Conservation (phyloP, 2,888 invertebrate species). For the Frankliniella intonsa region DNA sequence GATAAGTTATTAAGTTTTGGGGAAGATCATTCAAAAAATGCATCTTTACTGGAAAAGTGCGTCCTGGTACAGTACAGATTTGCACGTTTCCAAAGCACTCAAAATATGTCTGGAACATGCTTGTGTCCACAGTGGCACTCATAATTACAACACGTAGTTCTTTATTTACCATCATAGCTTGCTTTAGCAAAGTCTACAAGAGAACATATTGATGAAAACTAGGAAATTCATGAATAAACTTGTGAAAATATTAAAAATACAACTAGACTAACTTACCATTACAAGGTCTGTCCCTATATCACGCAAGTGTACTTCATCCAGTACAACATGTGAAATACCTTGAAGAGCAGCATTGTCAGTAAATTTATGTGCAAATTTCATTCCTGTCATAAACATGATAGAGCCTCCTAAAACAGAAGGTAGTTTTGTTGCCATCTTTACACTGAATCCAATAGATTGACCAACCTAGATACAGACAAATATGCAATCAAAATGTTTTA, state of each 20-base stretch:
- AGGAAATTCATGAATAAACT: too few relatives aligned
- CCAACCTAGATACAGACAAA: conserved; percentile 51
- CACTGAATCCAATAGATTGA: conserved; percentile 62
- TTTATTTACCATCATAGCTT: conserved; percentile 53
- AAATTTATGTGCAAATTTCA: conserved; percentile 11
- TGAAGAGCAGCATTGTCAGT: conserved; percentile 43
- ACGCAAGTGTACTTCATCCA: conserved; percentile 72
- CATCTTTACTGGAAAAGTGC: conserved; percentile 57
- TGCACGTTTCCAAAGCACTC: conserved; percentile 49
- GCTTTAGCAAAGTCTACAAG: conserved; percentile 49
- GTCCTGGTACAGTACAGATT: conserved; percentile 52
- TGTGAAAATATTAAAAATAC: neutral
- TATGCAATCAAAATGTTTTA: conserved; percentile 23
- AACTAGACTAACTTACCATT: conserved; percentile 41
- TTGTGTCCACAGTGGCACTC: conserved; percentile 67
- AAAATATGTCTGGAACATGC: conserved; percentile 57
- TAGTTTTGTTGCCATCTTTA: conserved; percentile 53
- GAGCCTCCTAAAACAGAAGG: conserved; percentile 54
- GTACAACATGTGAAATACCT: conserved; percentile 61
- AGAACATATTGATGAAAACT: conserved; percentile 40
- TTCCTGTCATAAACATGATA: conserved; percentile 51
- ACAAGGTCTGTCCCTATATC: conserved; percentile 64
- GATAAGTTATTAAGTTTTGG: conserved; percentile 33
- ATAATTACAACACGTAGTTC: conserved; percentile 60
- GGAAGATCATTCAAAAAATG: conserved; percentile 50